A percentile compares a stretch with the other conserved stretches of the same genome.
Conservation (phyloP, 2,888 invertebrate genomes). For the Leptopilina syphax region DNA sequence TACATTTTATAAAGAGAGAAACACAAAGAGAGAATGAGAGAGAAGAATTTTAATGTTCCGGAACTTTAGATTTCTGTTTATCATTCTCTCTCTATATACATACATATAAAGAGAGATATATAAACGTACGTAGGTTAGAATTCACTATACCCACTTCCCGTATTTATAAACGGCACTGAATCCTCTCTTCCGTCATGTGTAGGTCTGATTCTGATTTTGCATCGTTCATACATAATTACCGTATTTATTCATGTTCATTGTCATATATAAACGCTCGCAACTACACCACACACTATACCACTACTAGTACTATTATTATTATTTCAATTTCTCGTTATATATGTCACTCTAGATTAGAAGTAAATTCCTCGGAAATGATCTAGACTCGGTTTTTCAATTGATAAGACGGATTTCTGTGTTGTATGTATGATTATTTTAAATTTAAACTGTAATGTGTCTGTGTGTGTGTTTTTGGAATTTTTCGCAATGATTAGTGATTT, state of each 20-base stretch:
- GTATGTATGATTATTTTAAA: too few species aligned
- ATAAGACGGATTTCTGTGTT: not conserved
- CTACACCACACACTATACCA: not conserved
- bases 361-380: not conserved
- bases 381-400: not conserved
- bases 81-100: too few species aligned
- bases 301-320: not conserved
- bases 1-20: too few species aligned
- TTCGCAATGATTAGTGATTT: too few species aligned
- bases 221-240: slow-evolving; percentile 31
- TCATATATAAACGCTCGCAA: not conserved
- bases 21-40: too few species aligned
- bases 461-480: too few species aligned
- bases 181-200: slow-evolving; percentile 29
- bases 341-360: not conserved
- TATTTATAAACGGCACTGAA: slow-evolving; percentile 57
- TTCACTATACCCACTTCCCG: slow-evolving; percentile 52
- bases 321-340: not conserved
- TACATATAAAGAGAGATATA: too few species aligned
- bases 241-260: slow-evolving; percentile 35
- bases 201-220: not conserved
- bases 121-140: too few species aligned
- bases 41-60: too few species aligned
- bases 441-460: too few species aligned
- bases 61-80: too few species aligned